Conservation (phyloP, 2,113 vertebrate species). For the Reinhardtius hippoglossoides region DNA sequence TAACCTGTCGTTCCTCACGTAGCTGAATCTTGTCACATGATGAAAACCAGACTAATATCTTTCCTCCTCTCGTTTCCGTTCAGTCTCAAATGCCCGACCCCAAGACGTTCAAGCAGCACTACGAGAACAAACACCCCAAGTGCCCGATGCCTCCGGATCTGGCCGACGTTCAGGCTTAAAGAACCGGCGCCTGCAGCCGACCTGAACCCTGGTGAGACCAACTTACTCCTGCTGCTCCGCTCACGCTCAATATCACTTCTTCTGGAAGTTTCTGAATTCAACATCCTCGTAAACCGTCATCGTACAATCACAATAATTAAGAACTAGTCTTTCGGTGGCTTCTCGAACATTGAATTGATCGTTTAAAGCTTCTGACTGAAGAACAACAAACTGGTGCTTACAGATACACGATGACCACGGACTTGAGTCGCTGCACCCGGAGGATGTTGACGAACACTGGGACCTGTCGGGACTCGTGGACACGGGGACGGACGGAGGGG, state of each 20-base stretch:
- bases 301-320: background rate
- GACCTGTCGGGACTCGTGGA: slow-evolving; percentile 53
- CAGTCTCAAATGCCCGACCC: slow-evolving; percentile 91
- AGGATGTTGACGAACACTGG: slow-evolving; percentile 50
- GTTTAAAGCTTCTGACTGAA: background rate
- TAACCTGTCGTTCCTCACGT: too few species aligned
- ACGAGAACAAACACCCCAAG: slow-evolving; percentile 90
- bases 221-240: background rate
- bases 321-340: too few species aligned
- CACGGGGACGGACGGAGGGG: slow-evolving; percentile 26
- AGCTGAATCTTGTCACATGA: too few species aligned
- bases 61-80: background rate
- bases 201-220: slow-evolving; percentile 36
- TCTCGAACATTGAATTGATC: too few species aligned
- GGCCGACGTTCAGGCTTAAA: slow-evolving; percentile 84
- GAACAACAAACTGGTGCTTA: slow-evolving; percentile 6
- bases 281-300: background rate
- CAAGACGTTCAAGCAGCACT: slow-evolving; percentile 89
- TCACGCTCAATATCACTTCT: too few species aligned
- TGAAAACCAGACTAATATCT: background rate
- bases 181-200: slow-evolving; percentile 14
- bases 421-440: slow-evolving; percentile 29
- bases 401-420: slow-evolving; percentile 54
- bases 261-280: too few species aligned
- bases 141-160: slow-evolving; percentile 86